phyloP scores from a whole-genome alignment of 2,113 vertebrate genomes.

The Probosciger aterrimus region DNA sequence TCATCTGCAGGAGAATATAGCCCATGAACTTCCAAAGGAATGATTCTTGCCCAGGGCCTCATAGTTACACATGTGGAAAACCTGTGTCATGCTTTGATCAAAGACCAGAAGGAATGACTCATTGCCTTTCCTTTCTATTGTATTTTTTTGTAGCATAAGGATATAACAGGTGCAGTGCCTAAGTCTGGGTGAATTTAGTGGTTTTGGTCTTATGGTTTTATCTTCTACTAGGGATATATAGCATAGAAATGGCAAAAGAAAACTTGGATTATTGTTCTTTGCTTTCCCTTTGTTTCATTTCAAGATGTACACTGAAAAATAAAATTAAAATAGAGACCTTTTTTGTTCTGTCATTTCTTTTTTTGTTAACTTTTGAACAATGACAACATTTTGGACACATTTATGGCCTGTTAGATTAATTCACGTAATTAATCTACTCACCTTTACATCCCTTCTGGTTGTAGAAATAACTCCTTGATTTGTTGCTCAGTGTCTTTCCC shows the following conservation, averaged over 20 bases:
- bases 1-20: neutral
- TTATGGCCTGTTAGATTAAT: no score
- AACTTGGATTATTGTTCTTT: neutral
- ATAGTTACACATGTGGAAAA: neutral
- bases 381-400: neutral
- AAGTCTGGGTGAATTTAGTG: neutral
- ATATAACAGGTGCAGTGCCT: neutral
- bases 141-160: neutral
- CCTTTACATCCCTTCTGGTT: neutral
- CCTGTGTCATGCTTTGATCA: neutral
- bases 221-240: neutral
- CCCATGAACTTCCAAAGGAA: neutral
- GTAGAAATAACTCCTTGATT: neutral
- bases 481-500: neutral
- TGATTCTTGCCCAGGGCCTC: neutral
- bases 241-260: neutral
- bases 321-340: neutral
- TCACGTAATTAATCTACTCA: neutral
- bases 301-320: neutral
- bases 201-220: neutral
- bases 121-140: neutral
- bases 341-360: neutral
- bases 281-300: neutral
- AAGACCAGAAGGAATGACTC: neutral
- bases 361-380: neutral